phyloP scores from a whole-genome alignment of 2,797 vertebrate genomes.

The Sebastes itinus region DNA sequence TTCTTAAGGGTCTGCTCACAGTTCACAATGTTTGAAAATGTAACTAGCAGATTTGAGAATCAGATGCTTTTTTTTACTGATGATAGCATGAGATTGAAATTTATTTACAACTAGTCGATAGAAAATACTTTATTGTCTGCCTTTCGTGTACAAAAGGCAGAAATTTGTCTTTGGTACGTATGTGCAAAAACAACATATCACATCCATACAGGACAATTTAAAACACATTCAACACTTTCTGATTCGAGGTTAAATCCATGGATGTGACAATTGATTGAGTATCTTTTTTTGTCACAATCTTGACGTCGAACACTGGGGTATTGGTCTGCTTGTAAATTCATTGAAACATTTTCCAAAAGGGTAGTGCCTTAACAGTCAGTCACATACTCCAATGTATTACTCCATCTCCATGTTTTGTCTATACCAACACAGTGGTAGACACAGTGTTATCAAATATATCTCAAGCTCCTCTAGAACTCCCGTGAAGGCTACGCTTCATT shows the following conservation, averaged over 20 bases:
- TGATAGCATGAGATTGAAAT: background rate
- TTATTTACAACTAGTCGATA: too few relatives aligned
- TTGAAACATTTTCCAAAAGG: background rate
- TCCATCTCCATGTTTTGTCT: background rate
- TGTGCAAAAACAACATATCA: too few relatives aligned
- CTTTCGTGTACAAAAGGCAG: too few relatives aligned
- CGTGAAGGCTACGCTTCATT: conserved; percentile 21
- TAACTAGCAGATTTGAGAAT: background rate
- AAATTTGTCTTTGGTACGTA: too few relatives aligned
- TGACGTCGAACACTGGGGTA: too few relatives aligned
- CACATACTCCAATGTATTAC: background rate
- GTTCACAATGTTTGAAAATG: background rate
- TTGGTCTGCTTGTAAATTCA: background rate
- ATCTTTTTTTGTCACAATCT: background rate
- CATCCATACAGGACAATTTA: too few relatives aligned
- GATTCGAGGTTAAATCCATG: too few relatives aligned
- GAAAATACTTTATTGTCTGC: too few relatives aligned
- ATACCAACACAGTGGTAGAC: background rate
- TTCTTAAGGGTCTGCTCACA: background rate
- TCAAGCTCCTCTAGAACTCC: conserved; percentile 7
- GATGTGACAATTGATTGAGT: background rate
- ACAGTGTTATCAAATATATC: conserved; percentile 8
- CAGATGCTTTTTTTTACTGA: background rate
- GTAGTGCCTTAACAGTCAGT: background rate
- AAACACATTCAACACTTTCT: too few relatives aligned